Evolutionary conservation across 2,888 invertebrate genomes (phyloP).

Genomic region (Dromius quadrimaculatus): DNA sequence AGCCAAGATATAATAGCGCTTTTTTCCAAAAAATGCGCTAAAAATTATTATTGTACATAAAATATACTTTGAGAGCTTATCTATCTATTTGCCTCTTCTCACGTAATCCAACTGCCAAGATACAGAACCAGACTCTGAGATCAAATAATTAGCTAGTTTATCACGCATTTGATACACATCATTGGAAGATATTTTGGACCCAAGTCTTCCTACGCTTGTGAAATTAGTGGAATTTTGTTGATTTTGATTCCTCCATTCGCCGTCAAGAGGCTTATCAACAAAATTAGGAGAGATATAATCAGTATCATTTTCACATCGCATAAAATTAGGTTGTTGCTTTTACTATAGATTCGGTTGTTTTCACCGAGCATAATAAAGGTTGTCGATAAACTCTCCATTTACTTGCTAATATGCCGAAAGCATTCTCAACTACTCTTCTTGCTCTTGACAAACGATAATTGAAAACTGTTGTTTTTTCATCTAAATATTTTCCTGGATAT

Average conservation of each 20-base stretch:
- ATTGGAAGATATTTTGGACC: constrained; percentile 8
- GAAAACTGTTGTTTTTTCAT: constrained; percentile 10
- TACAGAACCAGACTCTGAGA: constrained; percentile 5
- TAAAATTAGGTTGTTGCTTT: constrained; percentile 18
- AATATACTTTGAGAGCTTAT: too few relatives aligned
- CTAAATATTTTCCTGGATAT: constrained; percentile 17
- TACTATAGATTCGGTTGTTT: constrained; percentile 24
- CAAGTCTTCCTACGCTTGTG: constrained; percentile 8
- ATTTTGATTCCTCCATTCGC: constrained; percentile 11
- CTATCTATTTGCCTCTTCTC: constrained; percentile 1
- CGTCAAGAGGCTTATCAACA: background rate
- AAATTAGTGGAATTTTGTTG: constrained; percentile 1
- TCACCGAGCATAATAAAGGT: constrained; percentile 13
- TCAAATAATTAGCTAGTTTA: constrained; percentile 18
- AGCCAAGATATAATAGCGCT: too few relatives aligned
- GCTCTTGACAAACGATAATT: constrained; percentile 22
- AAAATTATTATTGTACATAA: too few relatives aligned
- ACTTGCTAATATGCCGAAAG: constrained; percentile 24
- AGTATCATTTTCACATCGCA: background rate
- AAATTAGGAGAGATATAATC: background rate
- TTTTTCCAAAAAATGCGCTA: too few relatives aligned
- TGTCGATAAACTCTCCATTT: constrained; percentile 10
- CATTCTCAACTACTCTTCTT: constrained; percentile 11
- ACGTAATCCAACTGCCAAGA: constrained; percentile 5
- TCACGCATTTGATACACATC: constrained; percentile 17